Percentiles rank a stretch among this genome's conserved stretches.
phyloP scores from a whole-genome alignment of 1,140 invertebrate genomes.

The Drosophila mayri region DNA sequence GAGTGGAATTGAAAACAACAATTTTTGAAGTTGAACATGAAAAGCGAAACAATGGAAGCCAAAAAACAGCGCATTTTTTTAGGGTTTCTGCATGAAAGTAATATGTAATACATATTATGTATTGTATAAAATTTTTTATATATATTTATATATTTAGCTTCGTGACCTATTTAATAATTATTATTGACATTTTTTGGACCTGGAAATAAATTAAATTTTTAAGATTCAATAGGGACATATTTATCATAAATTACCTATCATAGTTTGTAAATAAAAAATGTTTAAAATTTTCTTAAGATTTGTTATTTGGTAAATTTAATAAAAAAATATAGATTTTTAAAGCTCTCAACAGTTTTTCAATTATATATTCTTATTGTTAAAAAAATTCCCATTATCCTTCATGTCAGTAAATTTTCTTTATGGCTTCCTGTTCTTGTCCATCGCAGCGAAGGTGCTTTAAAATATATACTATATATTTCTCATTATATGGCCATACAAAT shows the following conservation, averaged over 20 bases:
- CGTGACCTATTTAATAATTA: neutral
- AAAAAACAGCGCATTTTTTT: neutral
- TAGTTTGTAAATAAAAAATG: too few relatives aligned
- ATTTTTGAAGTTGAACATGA: constrained; percentile 14
- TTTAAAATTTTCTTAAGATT: too few relatives aligned
- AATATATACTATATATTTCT: constrained; percentile 20
- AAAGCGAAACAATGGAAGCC: neutral
- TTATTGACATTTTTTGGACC: too few relatives aligned
- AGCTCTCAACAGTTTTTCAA: too few relatives aligned
- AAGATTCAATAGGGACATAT: too few relatives aligned
- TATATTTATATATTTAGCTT: neutral
- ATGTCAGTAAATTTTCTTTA: neutral
- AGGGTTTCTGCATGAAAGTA: neutral
- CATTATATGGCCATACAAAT: constrained; percentile 39
- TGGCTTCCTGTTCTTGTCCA: constrained; percentile 1
- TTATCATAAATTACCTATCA: too few relatives aligned
- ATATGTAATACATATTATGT: too few relatives aligned
- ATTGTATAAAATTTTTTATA: neutral
- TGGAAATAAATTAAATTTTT: neutral
- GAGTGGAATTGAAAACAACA: constrained; percentile 5
- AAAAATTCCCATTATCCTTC: neutral
- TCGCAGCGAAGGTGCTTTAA: neutral
- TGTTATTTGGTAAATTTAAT: neutral
- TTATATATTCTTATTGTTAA: neutral
- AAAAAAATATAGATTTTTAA: neutral